phyloP scores from a whole-genome alignment of 2,113 vertebrate species.

The Cavia porcellus region DNA sequence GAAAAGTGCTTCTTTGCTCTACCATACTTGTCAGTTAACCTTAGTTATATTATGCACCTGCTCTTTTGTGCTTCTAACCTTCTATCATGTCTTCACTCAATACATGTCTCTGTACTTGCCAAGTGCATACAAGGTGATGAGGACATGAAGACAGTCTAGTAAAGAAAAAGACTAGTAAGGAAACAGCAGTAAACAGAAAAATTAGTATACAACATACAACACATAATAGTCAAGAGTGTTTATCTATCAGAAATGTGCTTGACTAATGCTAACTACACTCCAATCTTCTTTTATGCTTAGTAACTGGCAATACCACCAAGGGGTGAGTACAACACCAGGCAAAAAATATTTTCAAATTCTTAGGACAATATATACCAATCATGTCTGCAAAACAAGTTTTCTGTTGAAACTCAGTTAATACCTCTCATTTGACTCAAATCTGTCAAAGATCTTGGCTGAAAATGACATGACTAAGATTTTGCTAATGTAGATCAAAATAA shows the following conservation, averaged over 20 bases:
- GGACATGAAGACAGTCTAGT: not conserved
- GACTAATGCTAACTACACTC: not conserved
- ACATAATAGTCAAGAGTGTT: not conserved
- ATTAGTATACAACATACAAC: not conserved
- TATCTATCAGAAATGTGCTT: not conserved
- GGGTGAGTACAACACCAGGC: not conserved
- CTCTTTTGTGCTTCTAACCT: not conserved
- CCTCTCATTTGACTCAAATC: not conserved
- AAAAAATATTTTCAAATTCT: not conserved
- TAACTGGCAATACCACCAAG: not conserved
- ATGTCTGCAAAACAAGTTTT: slow-evolving; percentile 11
- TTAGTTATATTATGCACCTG: not conserved
- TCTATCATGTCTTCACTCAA: not conserved
- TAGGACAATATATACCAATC: not conserved
- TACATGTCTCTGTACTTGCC: not conserved
- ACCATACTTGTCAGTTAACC: not conserved
- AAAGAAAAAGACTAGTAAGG: not conserved
- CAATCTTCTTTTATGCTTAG: not conserved
- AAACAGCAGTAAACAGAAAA: not conserved
- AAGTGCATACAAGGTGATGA: not conserved
- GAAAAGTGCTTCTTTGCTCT: not conserved
- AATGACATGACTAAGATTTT: slow-evolving; percentile 19
- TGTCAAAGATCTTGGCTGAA: not conserved
- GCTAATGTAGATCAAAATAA: slow-evolving; percentile 51
- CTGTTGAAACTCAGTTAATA: slow-evolving; percentile 30